Conservation (phyloP, 2,797 vertebrate genomes). For the Urocyon cinereoargenteus region DNA sequence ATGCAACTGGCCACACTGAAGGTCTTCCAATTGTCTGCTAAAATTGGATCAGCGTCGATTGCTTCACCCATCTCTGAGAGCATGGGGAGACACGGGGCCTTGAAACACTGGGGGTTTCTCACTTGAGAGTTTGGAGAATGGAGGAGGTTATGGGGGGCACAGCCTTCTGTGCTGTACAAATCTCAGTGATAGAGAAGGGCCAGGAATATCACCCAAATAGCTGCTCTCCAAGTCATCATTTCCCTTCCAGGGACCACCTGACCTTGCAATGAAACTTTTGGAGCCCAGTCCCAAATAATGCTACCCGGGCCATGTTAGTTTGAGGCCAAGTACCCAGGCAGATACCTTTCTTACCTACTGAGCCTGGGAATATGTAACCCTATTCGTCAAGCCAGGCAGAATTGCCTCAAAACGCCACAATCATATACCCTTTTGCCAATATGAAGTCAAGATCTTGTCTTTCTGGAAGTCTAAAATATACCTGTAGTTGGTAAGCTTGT, state of each 20-base stretch:
- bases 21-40: background rate
- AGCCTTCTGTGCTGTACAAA: background rate
- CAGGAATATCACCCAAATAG: background rate
- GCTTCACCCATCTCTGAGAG: background rate
- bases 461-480: background rate
- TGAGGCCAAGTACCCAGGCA: background rate
- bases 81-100: fast-evolving
- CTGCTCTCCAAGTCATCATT: background rate
- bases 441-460: background rate
- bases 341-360: background rate
- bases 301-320: background rate
- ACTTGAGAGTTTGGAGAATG: background rate
- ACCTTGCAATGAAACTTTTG: background rate
- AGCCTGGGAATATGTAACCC: background rate
- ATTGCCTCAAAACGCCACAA: background rate
- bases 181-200: background rate
- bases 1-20: background rate
- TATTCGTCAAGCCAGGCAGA: background rate
- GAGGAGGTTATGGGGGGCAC: background rate
- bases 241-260: background rate
- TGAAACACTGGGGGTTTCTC: background rate
- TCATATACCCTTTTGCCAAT: background rate
- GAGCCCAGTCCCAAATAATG: background rate
- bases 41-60: background rate
- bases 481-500: background rate